These are phyloP conservation scores for Tipula helvola DNA, from an alignment of 2,888 invertebrate species.

Conservation along the genomic window DNA sequence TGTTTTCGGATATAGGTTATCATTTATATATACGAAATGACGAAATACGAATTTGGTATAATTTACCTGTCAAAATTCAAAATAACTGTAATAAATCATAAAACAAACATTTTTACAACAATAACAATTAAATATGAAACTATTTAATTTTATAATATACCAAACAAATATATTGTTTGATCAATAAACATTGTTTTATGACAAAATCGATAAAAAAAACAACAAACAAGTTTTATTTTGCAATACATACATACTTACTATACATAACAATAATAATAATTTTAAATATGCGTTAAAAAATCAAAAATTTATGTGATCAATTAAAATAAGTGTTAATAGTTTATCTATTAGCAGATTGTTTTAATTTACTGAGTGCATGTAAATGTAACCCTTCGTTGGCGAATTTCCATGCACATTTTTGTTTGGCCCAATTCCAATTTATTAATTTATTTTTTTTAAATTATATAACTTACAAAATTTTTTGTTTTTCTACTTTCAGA, in stretches of 20 bases:
- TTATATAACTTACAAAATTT: neutral
- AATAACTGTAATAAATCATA: neutral
- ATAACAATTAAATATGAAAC: neutral
- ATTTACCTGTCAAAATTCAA: neutral
- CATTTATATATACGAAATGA: neutral
- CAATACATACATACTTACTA: neutral
- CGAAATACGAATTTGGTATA: neutral
- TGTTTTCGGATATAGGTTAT: too few species aligned
- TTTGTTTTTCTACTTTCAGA: neutral
- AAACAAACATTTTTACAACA: neutral
- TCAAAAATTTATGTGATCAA: neutral
- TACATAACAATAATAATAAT: neutral
- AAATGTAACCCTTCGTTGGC: neutral
- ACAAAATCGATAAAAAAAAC: neutral
- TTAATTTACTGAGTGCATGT: neutral
- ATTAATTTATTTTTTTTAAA: neutral
- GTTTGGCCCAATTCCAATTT: neutral
- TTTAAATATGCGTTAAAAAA: neutral
- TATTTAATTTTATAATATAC: neutral
- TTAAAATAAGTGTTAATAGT: neutral
- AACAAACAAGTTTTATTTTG: too few species aligned
- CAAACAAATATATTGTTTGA: neutral
- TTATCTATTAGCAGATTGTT: neutral
- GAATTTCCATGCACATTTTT: neutral
- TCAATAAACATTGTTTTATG: slow-evolving; percentile 4